Base-by-base conservation (phyloP, 2,797 vertebrate species). In the Scolopax bukidnonensis region DNA sequence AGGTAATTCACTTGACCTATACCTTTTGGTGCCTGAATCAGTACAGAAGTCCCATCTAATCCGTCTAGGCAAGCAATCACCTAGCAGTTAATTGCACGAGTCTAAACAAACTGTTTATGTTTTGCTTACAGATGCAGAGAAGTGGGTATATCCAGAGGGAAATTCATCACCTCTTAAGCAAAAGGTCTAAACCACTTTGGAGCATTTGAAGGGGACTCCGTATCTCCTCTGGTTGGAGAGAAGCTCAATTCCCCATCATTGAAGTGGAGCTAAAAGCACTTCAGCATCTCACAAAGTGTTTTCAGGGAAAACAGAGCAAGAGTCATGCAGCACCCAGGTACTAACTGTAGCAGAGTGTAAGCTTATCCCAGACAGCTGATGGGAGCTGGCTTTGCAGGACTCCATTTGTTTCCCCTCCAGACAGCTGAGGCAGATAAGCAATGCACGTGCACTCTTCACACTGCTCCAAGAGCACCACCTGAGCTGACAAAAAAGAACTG, bases 201-300 rank as follows among this genome's bases (percentile, higher is more conserved):
- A 74, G 53, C 4, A 4, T n/a, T 84, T 74, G 51, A 84, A 90
- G 36, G n/a, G 40, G 56, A 47, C 48, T 57, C 47, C 0, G 1
- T 45, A 30, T 57, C 32, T 53, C 45, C 54, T 73, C 33, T 14
- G 16, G 25, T 8, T 69, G 41, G 10, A 54, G 64, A 84, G 48
- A 48, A 88, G 40, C 47, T 90, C 53, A 64, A 57, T 32, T 85
- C 24, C 45, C 38, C 40, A 27, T 19, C 16, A 36, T 28, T 16
- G 9, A 76, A 81, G 56, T 16, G 40, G 56, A 81, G 51, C 16
- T 75, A 67, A 92, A 90, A 95, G 77, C 77, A 79, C 83, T 83
- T 61, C 28, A 89, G 54, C 45, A 64, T 32, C 63, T 68, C 68
- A 36, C 27, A 9, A 41, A 30, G 59, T 10, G 63, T 40, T 61